Conservation (phyloP, 2,888 invertebrate species). For the Metacarcinus magister region DNA sequence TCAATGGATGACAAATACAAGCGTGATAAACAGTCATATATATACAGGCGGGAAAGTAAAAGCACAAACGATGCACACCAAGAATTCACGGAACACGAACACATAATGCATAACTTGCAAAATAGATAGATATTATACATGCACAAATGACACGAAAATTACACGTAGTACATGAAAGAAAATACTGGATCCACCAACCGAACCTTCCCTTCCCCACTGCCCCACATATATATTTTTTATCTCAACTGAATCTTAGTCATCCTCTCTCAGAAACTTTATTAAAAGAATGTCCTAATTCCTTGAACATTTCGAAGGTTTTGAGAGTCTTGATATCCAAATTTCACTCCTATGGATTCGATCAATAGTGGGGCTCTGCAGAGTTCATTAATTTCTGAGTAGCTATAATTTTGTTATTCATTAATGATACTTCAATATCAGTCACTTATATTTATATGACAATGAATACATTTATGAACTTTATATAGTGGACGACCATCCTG, state of each 20-base stretch:
- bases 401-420: too few relatives aligned
- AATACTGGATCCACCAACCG: not conserved
- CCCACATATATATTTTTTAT: too few relatives aligned
- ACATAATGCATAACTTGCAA: not conserved
- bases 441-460: too few relatives aligned
- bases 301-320: not conserved
- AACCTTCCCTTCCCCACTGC: too few relatives aligned
- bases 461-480: too few relatives aligned
- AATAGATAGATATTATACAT: not conserved
- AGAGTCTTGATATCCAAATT: not conserved
- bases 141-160: not conserved
- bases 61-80: not conserved
- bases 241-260: not conserved
- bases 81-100: not conserved
- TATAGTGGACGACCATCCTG: too few relatives aligned
- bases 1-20: not conserved
- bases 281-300: not conserved
- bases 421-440: too few relatives aligned
- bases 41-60: not conserved
- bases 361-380: too few relatives aligned
- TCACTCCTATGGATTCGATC: not conserved
- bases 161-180: not conserved
- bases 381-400: too few relatives aligned
- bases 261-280: not conserved
- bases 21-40: conserved; percentile 11